Evolutionary conservation across 2,888 invertebrate species (phyloP), one percentile per base, ranked within the genome.

Genomic region (Taphrorychus bicolor): DNA sequence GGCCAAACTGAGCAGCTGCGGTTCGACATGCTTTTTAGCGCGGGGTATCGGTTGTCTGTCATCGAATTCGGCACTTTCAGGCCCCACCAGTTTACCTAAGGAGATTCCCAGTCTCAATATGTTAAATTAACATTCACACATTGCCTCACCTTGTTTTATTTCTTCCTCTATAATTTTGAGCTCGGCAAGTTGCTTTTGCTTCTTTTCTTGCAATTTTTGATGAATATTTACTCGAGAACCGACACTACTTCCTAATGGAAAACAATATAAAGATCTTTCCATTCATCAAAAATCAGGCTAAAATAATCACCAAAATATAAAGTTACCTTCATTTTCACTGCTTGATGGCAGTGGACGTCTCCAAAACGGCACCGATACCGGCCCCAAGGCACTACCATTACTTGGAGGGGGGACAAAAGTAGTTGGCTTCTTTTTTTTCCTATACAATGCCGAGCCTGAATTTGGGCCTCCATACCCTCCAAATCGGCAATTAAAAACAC

Each of bases 391-490:
- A 5, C 17, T 23, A 5, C 40, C 41, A 51, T 61, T 62, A 3
- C 65, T 19, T 67, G 89, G 89, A 0, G 93, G 93, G 0, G 94
- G 94, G 2, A 94, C 90, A 80, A 94, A 94, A 0, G 90, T 89
- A 0, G 94, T 93, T n/a, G 94, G 94, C 81, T 94, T 94, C 80
- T 95, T 95, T 83, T 94, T 94, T 80, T 94, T 94, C 19, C 94
- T 85, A 66, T 81, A 80, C 7, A 80, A 71, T 16, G 80, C 79
- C 0, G 71, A 71, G 3, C 78, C 78, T 2, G 80, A 77, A 2
- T 80, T 76, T 0, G 94, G 92, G 79, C 93, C 93, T 2, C 89
- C 87, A 57, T 42, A 65, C 9, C 63, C 70, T 1, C 57, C 70
- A 76, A 95, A 93, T 42, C 94, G 87, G 77, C 95, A 94, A 80